Percentiles rank a stretch among this genome's conserved stretches.
Evolutionary conservation across 2,888 invertebrate genomes (phyloP).

Genomic region (Sphecodes monilicornis): DNA sequence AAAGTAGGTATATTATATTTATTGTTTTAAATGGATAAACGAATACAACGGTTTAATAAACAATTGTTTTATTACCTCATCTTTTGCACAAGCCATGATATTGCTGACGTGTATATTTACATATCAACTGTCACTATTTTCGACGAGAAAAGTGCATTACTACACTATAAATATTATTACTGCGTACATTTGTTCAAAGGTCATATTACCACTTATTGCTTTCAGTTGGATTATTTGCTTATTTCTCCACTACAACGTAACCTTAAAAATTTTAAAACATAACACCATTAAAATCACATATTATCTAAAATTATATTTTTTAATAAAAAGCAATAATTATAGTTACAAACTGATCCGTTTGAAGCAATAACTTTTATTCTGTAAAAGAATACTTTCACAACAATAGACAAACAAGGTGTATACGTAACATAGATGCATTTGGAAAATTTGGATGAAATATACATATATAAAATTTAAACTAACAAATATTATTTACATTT

Average conservation of each 20-base stretch:
- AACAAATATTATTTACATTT: neutral
- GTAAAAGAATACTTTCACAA: neutral
- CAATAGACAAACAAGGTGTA: neutral
- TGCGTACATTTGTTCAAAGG: slow-evolving; percentile 55
- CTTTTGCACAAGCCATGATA: slow-evolving; percentile 58
- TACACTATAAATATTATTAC: slow-evolving; percentile 32
- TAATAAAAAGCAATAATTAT: neutral
- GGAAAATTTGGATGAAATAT: neutral
- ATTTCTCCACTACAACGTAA: slow-evolving; percentile 52
- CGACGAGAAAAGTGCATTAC: slow-evolving; percentile 18
- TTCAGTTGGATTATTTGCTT: slow-evolving; percentile 21
- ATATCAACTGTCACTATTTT: slow-evolving; percentile 39
- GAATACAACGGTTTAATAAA: neutral
- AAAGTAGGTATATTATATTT: neutral
- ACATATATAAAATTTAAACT: neutral
- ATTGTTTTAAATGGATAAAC: neutral
- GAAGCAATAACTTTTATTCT: neutral
- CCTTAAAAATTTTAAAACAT: slow-evolving; percentile 39
- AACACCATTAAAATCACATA: slow-evolving; percentile 36
- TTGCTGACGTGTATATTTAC: slow-evolving; percentile 32
- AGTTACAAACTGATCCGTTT: neutral
- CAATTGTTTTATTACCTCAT: slow-evolving; percentile 49
- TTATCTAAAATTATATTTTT: neutral
- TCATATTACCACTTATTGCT: slow-evolving; percentile 51
- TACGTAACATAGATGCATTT: neutral